Evolutionary conservation across 2,797 vertebrate species (phyloP), one percentile per base, ranked within the genome.

Genomic region (Argya squamiceps): DNA sequence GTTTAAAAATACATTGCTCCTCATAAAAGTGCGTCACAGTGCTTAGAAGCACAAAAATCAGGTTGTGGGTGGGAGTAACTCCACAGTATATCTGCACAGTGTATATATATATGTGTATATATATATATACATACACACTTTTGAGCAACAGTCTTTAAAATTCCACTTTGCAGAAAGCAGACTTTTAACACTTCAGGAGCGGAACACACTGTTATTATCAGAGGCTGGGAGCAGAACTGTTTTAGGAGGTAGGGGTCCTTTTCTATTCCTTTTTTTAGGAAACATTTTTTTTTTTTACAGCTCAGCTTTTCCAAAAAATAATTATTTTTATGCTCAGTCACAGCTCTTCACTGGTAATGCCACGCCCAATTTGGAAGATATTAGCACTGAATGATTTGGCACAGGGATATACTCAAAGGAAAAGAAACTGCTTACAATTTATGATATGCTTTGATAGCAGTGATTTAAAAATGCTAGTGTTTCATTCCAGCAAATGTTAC

Each of bases 401-500:
- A 89, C 1, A 13, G 36, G 44, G 18, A 86, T 39, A 70, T 53
- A 87, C 68, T 90, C 64, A 84, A 82, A 92, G 73, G 44, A 84
- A 88, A 93, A 92, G 77, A 70, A 93, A 90, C 47, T 43, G 47
- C 80, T 93, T 73, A 74, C 49, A 84, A 82, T 87, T 86, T 88
- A 82, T 60, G 22, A 84, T 30, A 86, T 3, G 30, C 55, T 94
- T 86, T 63, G 85, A 90, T 67, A 74, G 53, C 44, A 68, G 59
- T 39, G 75, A 87, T 87, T 95, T 89, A 16, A 90, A 93, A 92
- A 93, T 23, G 53, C 27, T 77, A 43, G 39, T 26, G 64, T 46
- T 95, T 89, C 78, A 92, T 94, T 93, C 90, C 88, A 94, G 85
- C 8, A 77, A 94, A 82, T 34, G n/a, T 86, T 89, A 93, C 70